phyloP scores from a whole-genome alignment of 2,888 invertebrate genomes.

The Psylliodes chrysocephalus region DNA sequence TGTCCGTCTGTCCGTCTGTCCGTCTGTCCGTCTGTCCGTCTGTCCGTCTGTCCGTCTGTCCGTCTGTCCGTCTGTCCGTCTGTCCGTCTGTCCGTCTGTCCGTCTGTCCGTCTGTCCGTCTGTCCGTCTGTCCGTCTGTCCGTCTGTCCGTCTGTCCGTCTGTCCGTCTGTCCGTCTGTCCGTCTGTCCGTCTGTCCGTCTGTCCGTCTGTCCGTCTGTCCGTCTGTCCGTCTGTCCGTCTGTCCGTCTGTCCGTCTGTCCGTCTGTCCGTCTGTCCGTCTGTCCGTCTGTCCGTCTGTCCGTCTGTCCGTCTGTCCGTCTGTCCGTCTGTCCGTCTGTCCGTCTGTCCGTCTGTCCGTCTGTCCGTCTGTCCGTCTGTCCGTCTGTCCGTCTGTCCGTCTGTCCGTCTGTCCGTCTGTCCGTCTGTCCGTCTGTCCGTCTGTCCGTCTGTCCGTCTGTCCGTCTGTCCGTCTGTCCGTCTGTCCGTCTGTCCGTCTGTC shows the following conservation, averaged over 20 bases:
- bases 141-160: constrained; percentile 34
- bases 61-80: constrained; percentile 31
- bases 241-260: constrained; percentile 34
- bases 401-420: constrained; percentile 31
- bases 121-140: constrained; percentile 35
- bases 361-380: constrained; percentile 35
- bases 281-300: constrained; percentile 34
- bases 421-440: constrained; percentile 35
- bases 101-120: constrained; percentile 34
- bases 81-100: constrained; percentile 34
- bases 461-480: constrained; percentile 34
- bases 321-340: constrained; percentile 34
- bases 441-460: constrained; percentile 34
- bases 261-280: constrained; percentile 34
- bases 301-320: constrained; percentile 35
- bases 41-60: constrained; percentile 34
- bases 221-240: constrained; percentile 31
- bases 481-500: constrained; percentile 35
- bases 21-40: constrained; percentile 34
- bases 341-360: constrained; percentile 34
- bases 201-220: constrained; percentile 34
- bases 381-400: constrained; percentile 33
- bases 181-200: constrained; percentile 35
- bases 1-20: constrained; percentile 35
- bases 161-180: constrained; percentile 34